Conservation (phyloP, 2,113 vertebrate genomes). For the Pituophis catenifer region DNA sequence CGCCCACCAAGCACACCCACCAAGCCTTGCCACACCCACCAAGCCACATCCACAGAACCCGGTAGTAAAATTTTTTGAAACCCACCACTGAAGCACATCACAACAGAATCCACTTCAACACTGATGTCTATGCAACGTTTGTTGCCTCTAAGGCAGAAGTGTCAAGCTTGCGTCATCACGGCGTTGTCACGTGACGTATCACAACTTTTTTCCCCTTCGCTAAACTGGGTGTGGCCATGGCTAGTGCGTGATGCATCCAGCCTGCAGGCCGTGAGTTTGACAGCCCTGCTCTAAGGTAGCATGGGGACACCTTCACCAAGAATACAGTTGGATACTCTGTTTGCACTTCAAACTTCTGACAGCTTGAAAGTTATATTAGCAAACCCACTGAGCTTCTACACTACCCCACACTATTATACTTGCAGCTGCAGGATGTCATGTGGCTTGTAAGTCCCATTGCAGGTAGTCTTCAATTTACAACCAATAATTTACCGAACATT, state of each 20-base stretch:
- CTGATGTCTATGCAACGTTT: background rate
- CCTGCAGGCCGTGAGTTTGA: too few relatives aligned
- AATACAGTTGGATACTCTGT: background rate
- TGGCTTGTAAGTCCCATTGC: background rate
- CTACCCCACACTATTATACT: background rate
- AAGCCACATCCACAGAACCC: too few relatives aligned
- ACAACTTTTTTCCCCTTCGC: too few relatives aligned
- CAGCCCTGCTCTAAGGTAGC: background rate
- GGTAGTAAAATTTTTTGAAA: too few relatives aligned
- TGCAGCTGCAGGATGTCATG: background rate
- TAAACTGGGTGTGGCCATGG: too few relatives aligned
- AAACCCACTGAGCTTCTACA: background rate
- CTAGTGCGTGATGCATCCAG: too few relatives aligned
- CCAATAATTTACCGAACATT: background rate
- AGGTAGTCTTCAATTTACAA: background rate
- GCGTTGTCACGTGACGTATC: too few relatives aligned
- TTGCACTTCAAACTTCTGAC: background rate
- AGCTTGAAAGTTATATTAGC: background rate
- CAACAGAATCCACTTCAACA: background rate
- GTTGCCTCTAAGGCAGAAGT: background rate
- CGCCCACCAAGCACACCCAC: too few relatives aligned
- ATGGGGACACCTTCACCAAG: background rate
- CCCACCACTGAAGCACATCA: background rate
- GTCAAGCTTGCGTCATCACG: too few relatives aligned
- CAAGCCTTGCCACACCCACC: too few relatives aligned